Evolutionary conservation across 92 coral and sea anemone genomes (phyloP).

Genomic region (Chrysogorgia sp.): DNA sequence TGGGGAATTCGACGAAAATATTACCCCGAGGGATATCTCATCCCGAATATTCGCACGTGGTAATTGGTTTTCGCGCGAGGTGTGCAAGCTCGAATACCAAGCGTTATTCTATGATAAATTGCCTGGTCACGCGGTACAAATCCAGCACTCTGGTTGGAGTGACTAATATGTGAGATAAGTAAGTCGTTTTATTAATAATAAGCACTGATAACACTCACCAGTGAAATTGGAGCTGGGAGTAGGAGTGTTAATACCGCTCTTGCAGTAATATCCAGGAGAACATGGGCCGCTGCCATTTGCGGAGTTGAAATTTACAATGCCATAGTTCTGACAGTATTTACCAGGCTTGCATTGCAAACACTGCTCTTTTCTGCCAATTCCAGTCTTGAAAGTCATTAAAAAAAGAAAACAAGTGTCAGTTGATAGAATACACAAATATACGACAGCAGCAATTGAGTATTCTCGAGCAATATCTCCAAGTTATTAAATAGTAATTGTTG

Average conservation of each 20-base stretch:
- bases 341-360: slow-evolving; percentile 80
- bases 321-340: slow-evolving; percentile 78
- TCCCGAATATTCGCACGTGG: too few species aligned
- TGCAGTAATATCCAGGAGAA: slow-evolving; percentile 80
- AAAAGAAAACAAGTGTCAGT: not conserved
- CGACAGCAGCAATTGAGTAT: not conserved
- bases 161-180: too few species aligned
- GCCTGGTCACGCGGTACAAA: too few species aligned
- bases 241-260: slow-evolving; percentile 77
- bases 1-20: too few species aligned
- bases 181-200: too few species aligned
- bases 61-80: too few species aligned
- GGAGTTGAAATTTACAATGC: slow-evolving; percentile 70
- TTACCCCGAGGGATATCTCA: too few species aligned
- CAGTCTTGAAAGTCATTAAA: slow-evolving; percentile 53
- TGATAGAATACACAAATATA: too few species aligned
- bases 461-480: not conserved
- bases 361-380: slow-evolving; percentile 67
- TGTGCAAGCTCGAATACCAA: too few species aligned
- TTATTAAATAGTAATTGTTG: too few species aligned
- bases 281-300: slow-evolving; percentile 74
- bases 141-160: too few species aligned
- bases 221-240: slow-evolving; percentile 83
- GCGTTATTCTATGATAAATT: too few species aligned
- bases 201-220: slow-evolving; percentile 60